Base-by-base conservation (phyloP, 2,888 invertebrate genomes). In the Clivina fossor region DNA sequence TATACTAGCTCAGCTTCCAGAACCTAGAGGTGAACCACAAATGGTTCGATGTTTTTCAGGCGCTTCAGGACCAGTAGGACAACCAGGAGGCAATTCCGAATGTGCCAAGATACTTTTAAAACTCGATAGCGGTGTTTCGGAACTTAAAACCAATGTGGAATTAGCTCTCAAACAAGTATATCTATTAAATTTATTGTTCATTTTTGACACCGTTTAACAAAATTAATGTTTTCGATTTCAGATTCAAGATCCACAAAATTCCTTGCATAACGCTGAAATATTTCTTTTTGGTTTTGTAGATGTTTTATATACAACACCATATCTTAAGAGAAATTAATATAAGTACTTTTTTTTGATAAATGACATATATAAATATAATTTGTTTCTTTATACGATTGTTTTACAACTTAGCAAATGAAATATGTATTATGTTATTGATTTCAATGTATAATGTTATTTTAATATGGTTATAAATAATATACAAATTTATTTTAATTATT, bases 231-330 rank as follows among this genome's bases (percentile, higher is more conserved):
- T 40, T 26, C n/a, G 15, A n/a, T 37, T 69, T 50, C 57, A 74
- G 72, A 80, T 81, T 58, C 76, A 78, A 62, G 78, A 79, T 63
- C 75, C 80, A 4, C 73, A 72, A 32, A 80, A 80, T 68, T 81
- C 80, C 1, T 66, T 81, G 51, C 79, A 80, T 64, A 80, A 80
- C 60, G 76, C 75, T 30, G 55, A 53, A 19, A 24, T 16, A n/a
- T 53, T 53, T 24, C 16, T 53, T 11, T 53, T 44, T 37, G 35
- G 44, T 18, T 53, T 53, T 13, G 44, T 53, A 30, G 37, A 53
- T 26, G 19, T 53, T 53, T 32, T 53, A 16, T 53, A 44, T 26
- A 37, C 53, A 43, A 53, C 43, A 32, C 35, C 33, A 53, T 53
- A 53, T 53, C 37, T 53, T 26, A 44, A 44, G 40, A 44, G 13